Conservation (phyloP, 2,797 vertebrate species). For the Eleutherodactylus coqui region DNA sequence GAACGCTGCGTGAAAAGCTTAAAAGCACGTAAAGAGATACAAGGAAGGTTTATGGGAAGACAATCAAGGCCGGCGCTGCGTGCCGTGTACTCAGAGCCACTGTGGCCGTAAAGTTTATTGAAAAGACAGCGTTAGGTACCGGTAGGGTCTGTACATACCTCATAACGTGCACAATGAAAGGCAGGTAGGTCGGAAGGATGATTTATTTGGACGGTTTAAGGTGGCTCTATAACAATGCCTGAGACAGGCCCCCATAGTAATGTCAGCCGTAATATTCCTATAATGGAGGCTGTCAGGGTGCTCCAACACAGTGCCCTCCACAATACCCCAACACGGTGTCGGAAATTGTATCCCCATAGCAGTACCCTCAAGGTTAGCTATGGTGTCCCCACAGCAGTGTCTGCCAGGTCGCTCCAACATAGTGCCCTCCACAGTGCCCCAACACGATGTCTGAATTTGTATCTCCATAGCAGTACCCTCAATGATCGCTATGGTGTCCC, state of each 20-base stretch:
- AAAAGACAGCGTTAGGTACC: background rate
- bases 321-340: too few species aligned
- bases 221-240: background rate
- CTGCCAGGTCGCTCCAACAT: background rate
- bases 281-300: too few species aligned
- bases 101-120: background rate
- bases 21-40: background rate
- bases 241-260: background rate
- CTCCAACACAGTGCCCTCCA: background rate
- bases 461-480: background rate
- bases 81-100: background rate
- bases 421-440: too few species aligned
- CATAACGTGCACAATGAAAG: background rate
- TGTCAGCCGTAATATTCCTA: background rate
- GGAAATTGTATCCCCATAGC: background rate
- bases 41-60: background rate
- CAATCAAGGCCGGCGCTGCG: background rate
- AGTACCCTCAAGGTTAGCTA: too few species aligned
- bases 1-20: conserved; percentile 17
- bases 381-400: too few species aligned
- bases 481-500: too few species aligned
- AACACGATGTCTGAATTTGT: too few species aligned
- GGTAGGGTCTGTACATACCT: background rate
- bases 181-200: background rate
- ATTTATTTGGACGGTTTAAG: background rate